Evolutionary conservation across 2,113 vertebrate species (phyloP), one percentile per base, ranked within the genome.

Genomic region (Erythrocercus mccallii): DNA sequence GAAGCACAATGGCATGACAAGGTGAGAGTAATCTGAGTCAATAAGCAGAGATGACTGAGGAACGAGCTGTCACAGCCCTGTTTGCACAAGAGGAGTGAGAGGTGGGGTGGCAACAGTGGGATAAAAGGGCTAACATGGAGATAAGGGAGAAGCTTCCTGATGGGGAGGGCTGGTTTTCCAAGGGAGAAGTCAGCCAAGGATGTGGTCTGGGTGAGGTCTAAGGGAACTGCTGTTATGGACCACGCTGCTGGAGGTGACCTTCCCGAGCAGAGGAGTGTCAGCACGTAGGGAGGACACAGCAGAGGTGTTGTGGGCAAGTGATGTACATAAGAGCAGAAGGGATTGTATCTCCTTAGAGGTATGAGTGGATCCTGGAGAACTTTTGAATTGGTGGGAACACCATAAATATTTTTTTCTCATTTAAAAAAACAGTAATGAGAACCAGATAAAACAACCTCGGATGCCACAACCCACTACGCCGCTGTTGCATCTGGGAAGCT

Each of bases 71-170:
- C 76, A 35, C 28, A 3, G 54, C 68, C 7, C 56, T 87, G 81
- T 94, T 90, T 94, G 85, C 60, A 64, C 79, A 91, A 66, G 76
- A 14, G 30, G 80, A 60, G 53, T 60, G 50, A 91, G 68, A 77
- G 24, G 54, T 37, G 50, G 37, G 33, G 58, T 66, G 66, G 35
- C 50, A 82, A 27, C 0, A 0, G 54, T 14, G 70, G 91, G 62
- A 57, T 10, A 44, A 58, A 66, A 81, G 37, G 44, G 47, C 9
- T 42, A 38, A 57, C 2, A 4, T 0, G 1, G 58, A 58, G 20
- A 28, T 28, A 84, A 87, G 50, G 30, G 45, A 42, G 69, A 73
- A 70, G 30, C 27, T 90, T 95, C 45, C 54, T 62, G 31, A 33
- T 53, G 54, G 27, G 17, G 24, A 66, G 11, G 76, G 54, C 19